Percentiles rank a stretch among this genome's conserved stretches.
These are phyloP conservation scores for Ochlodes sylvanus DNA, from an alignment of 2,888 invertebrate genomes.

Conservation along the genomic window DNA sequence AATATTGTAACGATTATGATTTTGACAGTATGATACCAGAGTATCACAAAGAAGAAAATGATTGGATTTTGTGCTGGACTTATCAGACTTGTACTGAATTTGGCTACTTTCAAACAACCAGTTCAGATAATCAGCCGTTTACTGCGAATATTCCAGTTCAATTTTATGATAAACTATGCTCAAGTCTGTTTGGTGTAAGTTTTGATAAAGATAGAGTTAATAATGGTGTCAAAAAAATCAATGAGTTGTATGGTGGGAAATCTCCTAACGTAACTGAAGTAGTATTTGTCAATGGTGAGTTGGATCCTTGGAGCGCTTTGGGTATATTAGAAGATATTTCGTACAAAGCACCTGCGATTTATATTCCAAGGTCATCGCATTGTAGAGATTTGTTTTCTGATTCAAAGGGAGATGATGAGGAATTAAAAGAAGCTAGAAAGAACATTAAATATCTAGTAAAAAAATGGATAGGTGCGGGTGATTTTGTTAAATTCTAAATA, in stretches of 20 bases:
- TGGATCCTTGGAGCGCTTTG: constrained; percentile 85
- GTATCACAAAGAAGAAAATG: constrained; percentile 50
- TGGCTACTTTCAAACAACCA: constrained; percentile 89
- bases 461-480: constrained; percentile 2
- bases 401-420: constrained; percentile 58
- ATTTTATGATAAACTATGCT: constrained; percentile 70
- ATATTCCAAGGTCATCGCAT: constrained; percentile 65
- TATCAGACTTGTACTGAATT: constrained; percentile 93
- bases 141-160: constrained; percentile 73
- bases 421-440: constrained; percentile 63
- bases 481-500: no score
- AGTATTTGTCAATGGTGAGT: constrained; percentile 84
- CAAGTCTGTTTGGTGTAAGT: constrained; percentile 68
- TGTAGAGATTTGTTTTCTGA: constrained; percentile 68
- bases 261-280: constrained; percentile 81
- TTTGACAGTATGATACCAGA: constrained; percentile 61
- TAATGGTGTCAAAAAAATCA: constrained; percentile 67
- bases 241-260: constrained; percentile 77
- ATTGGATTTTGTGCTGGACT: constrained; percentile 79
- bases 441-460: constrained; percentile 69
- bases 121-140: constrained; percentile 84
- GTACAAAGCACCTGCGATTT: constrained; percentile 66
- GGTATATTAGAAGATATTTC: constrained; percentile 77
- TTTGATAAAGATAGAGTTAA: constrained; percentile 65
- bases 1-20: constrained; percentile 60